phyloP scores from a whole-genome alignment of 2,888 invertebrate species.

The Tinea trinotella region DNA sequence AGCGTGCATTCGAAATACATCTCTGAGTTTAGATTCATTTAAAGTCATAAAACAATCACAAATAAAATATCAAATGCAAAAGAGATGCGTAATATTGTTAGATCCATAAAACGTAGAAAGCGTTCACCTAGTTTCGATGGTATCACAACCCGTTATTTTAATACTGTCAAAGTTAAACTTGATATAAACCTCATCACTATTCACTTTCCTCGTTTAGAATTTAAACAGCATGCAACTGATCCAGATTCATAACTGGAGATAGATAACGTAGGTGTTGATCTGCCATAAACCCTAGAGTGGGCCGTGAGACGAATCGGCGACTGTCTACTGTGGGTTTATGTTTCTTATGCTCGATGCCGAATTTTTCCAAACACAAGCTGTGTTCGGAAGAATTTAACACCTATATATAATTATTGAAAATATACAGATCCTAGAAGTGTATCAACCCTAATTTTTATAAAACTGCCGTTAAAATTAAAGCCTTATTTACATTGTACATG shows the following conservation, averaged over 20 bases:
- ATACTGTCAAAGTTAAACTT: not conserved
- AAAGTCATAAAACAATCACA: not conserved
- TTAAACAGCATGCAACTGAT: conserved; percentile 11
- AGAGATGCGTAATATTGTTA: not conserved
- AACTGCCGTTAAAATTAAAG: no score
- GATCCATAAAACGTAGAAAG: not conserved
- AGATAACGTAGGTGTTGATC: conserved; percentile 20
- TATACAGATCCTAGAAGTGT: no score
- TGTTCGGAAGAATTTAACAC: no score
- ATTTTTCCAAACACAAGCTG: no score
- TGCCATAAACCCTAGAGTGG: conserved; percentile 23
- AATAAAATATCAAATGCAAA: not conserved
- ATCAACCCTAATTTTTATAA: no score
- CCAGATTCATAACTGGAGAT: conserved; percentile 18
- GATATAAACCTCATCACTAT: conserved; percentile 10
- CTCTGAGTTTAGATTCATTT: not conserved
- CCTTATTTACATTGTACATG: no score
- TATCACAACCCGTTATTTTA: conserved; percentile 2
- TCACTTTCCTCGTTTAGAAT: conserved; percentile 3
- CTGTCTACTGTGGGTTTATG: conserved; percentile 1
- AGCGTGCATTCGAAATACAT: not conserved
- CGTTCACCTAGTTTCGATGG: conserved; percentile 1
- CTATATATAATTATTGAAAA: no score
- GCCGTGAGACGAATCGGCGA: conserved; percentile 22
- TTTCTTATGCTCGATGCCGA: no score